Conservation (phyloP, 2,888 invertebrate genomes). For the Meteorus colon region DNA sequence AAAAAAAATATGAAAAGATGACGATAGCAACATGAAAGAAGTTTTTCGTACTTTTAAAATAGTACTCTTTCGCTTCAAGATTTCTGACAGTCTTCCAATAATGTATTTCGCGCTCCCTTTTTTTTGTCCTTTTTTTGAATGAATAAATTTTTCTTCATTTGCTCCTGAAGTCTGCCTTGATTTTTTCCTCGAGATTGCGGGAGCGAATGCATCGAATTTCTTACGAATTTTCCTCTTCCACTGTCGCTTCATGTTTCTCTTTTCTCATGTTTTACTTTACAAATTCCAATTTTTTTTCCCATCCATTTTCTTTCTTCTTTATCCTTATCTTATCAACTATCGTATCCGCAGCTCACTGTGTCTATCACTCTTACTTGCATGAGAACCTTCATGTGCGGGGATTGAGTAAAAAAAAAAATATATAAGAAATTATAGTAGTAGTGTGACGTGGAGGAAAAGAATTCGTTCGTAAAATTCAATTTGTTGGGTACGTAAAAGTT, state of each 20-base stretch:
- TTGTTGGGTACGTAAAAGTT: slow-evolving; percentile 61
- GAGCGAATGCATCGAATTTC: slow-evolving; percentile 1
- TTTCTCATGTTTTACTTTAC: not conserved
- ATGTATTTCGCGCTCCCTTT: not conserved
- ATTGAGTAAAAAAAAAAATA: not conserved
- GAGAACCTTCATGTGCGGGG: not conserved
- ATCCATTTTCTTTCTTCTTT: not conserved
- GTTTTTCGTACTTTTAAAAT: not conserved
- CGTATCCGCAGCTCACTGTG: not conserved
- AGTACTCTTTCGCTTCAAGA: not conserved
- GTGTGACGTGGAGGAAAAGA: slow-evolving; percentile 32
- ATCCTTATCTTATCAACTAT: not conserved
- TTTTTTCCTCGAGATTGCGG: slow-evolving; percentile 46
- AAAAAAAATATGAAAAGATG: slow-evolving; percentile 4
- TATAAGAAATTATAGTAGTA: not conserved
- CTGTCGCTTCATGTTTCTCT: not conserved
- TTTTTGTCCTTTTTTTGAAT: slow-evolving; percentile 32
- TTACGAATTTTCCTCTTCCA: not conserved
- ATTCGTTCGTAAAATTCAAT: slow-evolving; percentile 63
- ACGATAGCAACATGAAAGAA: slow-evolving; percentile 3
- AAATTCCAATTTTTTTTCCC: not conserved
- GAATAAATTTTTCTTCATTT: slow-evolving; percentile 39
- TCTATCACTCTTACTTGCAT: not conserved
- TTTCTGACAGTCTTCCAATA: not conserved
- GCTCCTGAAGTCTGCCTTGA: slow-evolving; percentile 29